Percentiles rank a stretch among this genome's conserved stretches.
phyloP scores from a whole-genome alignment of 2,888 invertebrate species.

The Nemoura dubitans region DNA sequence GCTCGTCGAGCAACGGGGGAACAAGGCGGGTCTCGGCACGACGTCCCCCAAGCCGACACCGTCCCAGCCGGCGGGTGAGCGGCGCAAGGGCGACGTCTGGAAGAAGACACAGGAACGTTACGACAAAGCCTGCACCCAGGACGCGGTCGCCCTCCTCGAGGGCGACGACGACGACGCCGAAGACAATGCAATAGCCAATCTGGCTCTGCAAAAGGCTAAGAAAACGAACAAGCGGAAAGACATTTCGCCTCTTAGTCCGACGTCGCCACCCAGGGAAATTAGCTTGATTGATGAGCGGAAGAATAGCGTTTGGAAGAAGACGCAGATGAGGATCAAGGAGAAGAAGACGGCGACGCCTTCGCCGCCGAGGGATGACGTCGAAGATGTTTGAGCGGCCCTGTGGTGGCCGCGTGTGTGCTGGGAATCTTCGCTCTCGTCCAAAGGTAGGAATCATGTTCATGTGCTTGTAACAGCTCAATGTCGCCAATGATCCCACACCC shows the following conservation, averaged over 20 bases:
- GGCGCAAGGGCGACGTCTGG: conserved; percentile 60
- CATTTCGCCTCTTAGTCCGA: background rate
- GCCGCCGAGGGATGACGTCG: conserved; percentile 21
- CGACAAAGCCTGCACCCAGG: conserved; percentile 54
- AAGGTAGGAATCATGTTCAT: background rate
- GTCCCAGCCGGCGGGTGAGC: conserved; percentile 51
- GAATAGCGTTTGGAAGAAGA: conserved; percentile 25
- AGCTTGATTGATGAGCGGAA: conserved; percentile 29
- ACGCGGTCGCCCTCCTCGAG: background rate
- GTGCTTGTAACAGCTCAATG: no score
- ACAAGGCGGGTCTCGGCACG: conserved; percentile 55
- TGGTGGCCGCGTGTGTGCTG: background rate
- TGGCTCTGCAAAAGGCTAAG: background rate
- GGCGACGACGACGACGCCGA: conserved; percentile 22
- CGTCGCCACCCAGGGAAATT: conserved; percentile 19
- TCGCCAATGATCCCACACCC: no score
- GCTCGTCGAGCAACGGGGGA: conserved; percentile 49
- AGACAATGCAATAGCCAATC: background rate
- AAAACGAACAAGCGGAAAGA: conserved; percentile 23
- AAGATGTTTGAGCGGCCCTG: background rate
- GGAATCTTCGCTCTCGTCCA: background rate
- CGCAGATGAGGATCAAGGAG: background rate
- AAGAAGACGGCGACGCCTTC: conserved; percentile 1
- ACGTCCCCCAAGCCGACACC: conserved; percentile 17
- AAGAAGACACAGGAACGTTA: conserved; percentile 61